phyloP scores from a whole-genome alignment of 2,888 invertebrate species.

The Patella pellucida region DNA sequence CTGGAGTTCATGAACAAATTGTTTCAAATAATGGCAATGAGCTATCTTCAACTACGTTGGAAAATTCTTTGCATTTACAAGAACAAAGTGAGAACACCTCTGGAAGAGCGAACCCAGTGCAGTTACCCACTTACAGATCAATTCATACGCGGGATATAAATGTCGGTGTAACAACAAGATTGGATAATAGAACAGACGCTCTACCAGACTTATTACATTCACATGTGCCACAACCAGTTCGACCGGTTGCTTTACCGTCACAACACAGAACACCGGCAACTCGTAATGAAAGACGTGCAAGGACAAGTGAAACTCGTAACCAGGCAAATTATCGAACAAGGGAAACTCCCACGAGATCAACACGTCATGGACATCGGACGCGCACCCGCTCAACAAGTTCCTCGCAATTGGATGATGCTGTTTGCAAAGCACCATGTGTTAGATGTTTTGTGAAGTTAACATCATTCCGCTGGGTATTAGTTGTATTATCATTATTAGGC shows the following conservation, averaged over 20 bases:
- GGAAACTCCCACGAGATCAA: background rate
- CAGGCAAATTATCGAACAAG: conserved; percentile 19
- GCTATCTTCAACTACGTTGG: background rate
- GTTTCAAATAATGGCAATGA: background rate
- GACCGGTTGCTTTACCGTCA: conserved; percentile 26
- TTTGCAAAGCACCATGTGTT: conserved; percentile 61
- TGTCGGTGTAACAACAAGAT: conserved; percentile 38
- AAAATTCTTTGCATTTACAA: background rate
- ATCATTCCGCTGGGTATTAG: conserved; percentile 67
- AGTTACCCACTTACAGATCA: conserved; percentile 30
- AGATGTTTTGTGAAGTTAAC: conserved; percentile 63
- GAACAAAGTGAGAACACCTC: background rate
- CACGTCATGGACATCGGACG: conserved; percentile 29
- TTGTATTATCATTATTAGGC: conserved; percentile 64
- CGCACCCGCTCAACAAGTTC: conserved; percentile 45
- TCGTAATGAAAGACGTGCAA: conserved; percentile 16
- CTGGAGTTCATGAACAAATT: background rate
- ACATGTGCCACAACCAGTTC: conserved; percentile 43
- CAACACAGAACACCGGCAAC: conserved; percentile 26
- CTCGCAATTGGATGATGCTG: conserved; percentile 36
- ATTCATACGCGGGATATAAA: conserved; percentile 48
- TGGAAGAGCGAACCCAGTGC: conserved; percentile 8
- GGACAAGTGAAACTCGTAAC: conserved; percentile 16
- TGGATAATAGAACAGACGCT: conserved; percentile 41
- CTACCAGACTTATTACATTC: conserved; percentile 64